Base-by-base conservation (phyloP, 2,797 vertebrate genomes). In the Falco naumanni region DNA sequence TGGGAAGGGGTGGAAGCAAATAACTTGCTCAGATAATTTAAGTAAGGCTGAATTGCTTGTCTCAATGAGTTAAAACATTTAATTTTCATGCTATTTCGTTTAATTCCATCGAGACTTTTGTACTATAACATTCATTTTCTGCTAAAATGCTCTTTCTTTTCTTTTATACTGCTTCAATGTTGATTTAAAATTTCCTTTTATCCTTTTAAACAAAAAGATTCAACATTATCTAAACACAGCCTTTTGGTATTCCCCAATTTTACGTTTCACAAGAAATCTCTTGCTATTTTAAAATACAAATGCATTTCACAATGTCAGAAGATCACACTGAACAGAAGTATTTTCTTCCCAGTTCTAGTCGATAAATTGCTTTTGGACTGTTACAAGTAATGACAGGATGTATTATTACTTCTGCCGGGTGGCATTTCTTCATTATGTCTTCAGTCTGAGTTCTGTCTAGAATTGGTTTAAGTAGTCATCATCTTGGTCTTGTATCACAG, bases 341-440 rank as follows among this genome's bases (percentile, higher is more conserved):
- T 90, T 93, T 94, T 85, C 76, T 68, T 88, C 16, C 20, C 2
- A 4, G 14, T 81, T 86, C 76, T 74, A 51, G 83, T 34, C 4
- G 0, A 86, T 80, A 90, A 90, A 93, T 93, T 95, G 80, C 39
- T 90, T 93, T 90, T 90, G 71, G 69, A 69, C 89, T 87, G 63
- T 84, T 82, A 84, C 11, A 16, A 69, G 34, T 87, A 71, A 78
- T 84, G 84, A 87, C 77, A 94, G 93, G n/a, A 82, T 76, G 37
- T 54, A 39, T 84, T 89, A 89, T 90, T 94, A 65, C 54, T 94
- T 85, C 43, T 75, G 11, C 65, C 68, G 70, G 29, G 50, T 91
- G 89, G 74, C 50, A 63, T 87, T 95, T 93, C 90, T 87, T 92
- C 74, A 85, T 84, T 90, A 68, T 68, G 19, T 57, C 77, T 81